Evolutionary conservation across 1,140 invertebrate species (phyloP).

Genomic region (Cylas formicarius): DNA sequence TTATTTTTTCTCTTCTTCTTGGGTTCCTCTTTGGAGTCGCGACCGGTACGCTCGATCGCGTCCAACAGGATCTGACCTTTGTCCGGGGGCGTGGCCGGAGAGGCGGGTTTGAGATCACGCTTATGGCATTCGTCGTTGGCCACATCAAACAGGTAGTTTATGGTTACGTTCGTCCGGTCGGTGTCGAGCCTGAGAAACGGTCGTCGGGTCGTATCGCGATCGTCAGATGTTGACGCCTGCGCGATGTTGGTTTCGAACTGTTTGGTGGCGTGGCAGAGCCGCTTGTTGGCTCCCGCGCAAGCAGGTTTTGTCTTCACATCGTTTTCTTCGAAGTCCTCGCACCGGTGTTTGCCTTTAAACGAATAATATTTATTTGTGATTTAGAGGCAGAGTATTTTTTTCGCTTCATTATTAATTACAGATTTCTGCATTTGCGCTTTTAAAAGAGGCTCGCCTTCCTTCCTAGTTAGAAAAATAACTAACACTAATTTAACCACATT

Average conservation of each 20-base stretch:
- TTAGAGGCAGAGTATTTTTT: too few species aligned
- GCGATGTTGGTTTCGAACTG: slow-evolving; percentile 18
- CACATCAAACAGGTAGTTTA: slow-evolving; percentile 10
- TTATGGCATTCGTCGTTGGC: slow-evolving; percentile 11
- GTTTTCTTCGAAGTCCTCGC: slow-evolving; percentile 33
- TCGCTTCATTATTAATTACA: too few species aligned
- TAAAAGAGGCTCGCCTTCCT: too few species aligned
- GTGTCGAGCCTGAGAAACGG: not conserved
- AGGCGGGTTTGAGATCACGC: slow-evolving; percentile 33
- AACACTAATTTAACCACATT: too few species aligned
- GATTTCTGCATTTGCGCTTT: too few species aligned
- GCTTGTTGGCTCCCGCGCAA: slow-evolving; percentile 23
- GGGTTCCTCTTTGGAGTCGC: too few species aligned
- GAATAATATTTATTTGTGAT: not conserved
- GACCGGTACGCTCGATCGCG: slow-evolving; percentile 44
- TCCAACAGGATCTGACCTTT: slow-evolving; percentile 49
- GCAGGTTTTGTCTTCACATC: slow-evolving; percentile 19
- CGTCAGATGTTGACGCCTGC: slow-evolving; percentile 6
- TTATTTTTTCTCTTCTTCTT: slow-evolving; percentile 19
- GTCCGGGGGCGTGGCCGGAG: too few species aligned
- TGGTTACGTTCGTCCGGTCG: slow-evolving; percentile 12
- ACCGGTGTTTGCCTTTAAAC: slow-evolving; percentile 48
- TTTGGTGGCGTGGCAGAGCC: slow-evolving; percentile 27
- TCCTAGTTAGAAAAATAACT: too few species aligned
- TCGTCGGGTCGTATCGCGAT: not conserved